Base-by-base conservation (phyloP, 1,140 invertebrate genomes). In the Drosophila rufa region DNA sequence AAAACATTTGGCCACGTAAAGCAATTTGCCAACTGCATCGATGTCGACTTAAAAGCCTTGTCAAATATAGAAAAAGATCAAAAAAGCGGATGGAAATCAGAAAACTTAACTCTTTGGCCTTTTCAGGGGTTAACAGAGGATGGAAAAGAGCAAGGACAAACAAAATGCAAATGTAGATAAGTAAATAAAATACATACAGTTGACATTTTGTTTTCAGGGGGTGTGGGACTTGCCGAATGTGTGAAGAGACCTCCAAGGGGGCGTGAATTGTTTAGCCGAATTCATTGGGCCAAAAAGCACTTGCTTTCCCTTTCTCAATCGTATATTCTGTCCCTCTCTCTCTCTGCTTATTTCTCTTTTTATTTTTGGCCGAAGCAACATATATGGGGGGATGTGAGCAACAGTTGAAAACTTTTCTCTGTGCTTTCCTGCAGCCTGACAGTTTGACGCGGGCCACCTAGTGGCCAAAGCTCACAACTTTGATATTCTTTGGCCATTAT, bases 1-100 rank as follows among this genome's bases (percentile, higher is more conserved):
- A 47, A 47, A 58, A 53, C 58, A 60, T 59, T 73, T 59, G 69
- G 58, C 75, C 76, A 79, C 67, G 75, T 79, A 79, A 64, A 79
- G 60, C 67, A 79, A 79, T 74, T 79, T 79, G 59, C 60, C 67
- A 59, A 73, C 68, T 79, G 76, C 77, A 79, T 80, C 40, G 58
- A 71, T 65, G 67, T 55, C 47, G 36, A 61, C 77, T 79, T 79
- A 79, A 79, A 79, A 79, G 76, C 67, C 67, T 58, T 79, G 77
- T 79, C 77, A 71, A 64, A 57, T 50, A 27, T 36, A 36, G 3
- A 36, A 33, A 55, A 62, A 27, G 27, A 60, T 42, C 27, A 17
- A 38, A 45, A 36, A 19, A 36, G n/a, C 4, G 2, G 4, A n/a
- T 11, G 15, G 43, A 64, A 60, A 58, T 43, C 47, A 11, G 55